Base-by-base conservation (phyloP, 2,888 invertebrate species). In the Troides aeacus region DNA sequence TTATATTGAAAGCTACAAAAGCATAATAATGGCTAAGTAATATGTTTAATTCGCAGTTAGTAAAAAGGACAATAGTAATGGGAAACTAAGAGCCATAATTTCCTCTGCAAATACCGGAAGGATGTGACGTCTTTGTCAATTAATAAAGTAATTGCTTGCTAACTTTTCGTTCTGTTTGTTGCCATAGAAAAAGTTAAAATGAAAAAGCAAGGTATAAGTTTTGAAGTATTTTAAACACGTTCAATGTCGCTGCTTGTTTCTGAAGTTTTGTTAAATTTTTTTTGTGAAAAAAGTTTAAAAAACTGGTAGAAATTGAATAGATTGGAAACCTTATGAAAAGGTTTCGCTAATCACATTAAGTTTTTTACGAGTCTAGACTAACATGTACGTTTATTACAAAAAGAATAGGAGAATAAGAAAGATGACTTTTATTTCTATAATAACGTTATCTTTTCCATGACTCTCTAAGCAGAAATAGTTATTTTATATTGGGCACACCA, bases 161-260 rank as follows among this genome's bases (percentile, higher is more conserved):
- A 70, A 66, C 69, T 70, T 63, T 66, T 10, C 53, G 15, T 58
- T 66, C 62, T 58, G 66, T 66, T 65, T 66, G 62, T 65, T 62
- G 65, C 23, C 21, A 69, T 59, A 30, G 64, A 63, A 64, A 50
- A 64, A 68, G 68, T 63, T 59, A 63, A 58, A 68, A 68, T n/a
- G 61, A 69, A 64, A 66, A 58, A 70, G 62, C 50, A 61, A 74
- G 83, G 79, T 78, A 75, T 74, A 73, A 81, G 74, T 78, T 80
- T 78, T 73, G 80, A 85, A 86, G 88, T 89, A 89, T 90, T 90
- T 90, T 85, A 83, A 85, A 86, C 89, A 90, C 89, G 90, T 89
- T 79, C 84, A 76, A 77, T 78, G 79, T 76, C 76, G 76, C 77
- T 70, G 72, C 72, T 64, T 77, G 75, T 79, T 77, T 79, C 82